phyloP scores from a whole-genome alignment of 2,797 vertebrate genomes.

The Scleropages formosus region DNA sequence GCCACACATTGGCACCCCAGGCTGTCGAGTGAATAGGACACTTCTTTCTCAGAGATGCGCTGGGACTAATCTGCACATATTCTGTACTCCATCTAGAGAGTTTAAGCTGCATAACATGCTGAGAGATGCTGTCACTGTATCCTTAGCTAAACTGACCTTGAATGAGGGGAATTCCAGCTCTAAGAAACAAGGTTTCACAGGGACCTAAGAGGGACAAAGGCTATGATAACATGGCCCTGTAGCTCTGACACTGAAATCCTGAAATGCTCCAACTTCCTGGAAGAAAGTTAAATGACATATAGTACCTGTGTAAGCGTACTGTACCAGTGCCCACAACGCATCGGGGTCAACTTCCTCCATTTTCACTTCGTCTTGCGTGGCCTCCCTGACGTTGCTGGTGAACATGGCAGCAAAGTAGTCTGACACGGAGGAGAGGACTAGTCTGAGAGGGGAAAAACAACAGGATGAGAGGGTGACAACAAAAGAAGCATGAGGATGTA shows the following conservation, averaged over 20 bases:
- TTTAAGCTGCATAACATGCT: too few species aligned
- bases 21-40: too few species aligned
- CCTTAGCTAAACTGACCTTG: background rate
- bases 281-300: too few species aligned
- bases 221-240: background rate
- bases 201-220: background rate
- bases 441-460: conserved; percentile 55
- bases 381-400: conserved; percentile 93
- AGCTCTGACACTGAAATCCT: too few species aligned
- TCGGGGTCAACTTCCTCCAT: conserved; percentile 96
- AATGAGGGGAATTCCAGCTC: background rate
- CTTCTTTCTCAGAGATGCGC: too few species aligned
- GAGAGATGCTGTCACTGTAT: too few species aligned
- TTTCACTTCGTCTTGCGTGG: conserved; percentile 95
- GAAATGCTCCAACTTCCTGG: background rate
- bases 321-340: conserved; percentile 91
- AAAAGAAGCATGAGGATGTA: background rate
- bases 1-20: too few species aligned
- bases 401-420: conserved; percentile 99
- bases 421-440: conserved; percentile 94
- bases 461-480: too few species aligned
- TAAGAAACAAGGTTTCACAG: background rate
- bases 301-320: conserved; percentile 99
- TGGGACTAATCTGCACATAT: too few species aligned
- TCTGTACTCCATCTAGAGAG: too few species aligned